phyloP scores from a whole-genome alignment of 1,140 invertebrate species.

The Lutraria rhynchaena region DNA sequence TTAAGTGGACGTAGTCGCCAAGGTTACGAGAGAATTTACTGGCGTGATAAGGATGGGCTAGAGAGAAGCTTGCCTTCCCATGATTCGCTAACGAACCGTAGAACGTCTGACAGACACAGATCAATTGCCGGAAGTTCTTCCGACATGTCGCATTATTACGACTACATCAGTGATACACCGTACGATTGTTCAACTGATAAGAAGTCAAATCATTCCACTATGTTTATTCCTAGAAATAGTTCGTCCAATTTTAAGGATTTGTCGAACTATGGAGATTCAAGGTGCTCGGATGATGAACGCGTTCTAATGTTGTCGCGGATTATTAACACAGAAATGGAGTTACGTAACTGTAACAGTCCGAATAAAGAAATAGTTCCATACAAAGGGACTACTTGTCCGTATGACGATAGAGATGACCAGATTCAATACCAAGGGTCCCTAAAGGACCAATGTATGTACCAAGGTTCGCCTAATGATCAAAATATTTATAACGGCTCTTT shows the following conservation, averaged over 20 bases:
- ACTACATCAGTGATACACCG: constrained; percentile 55
- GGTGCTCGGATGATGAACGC: constrained; percentile 49
- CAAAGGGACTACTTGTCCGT: background rate
- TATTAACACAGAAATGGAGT: constrained; percentile 43
- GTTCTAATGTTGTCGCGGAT: constrained; percentile 24
- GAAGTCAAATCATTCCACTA: constrained; percentile 53
- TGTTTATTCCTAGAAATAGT: constrained; percentile 52
- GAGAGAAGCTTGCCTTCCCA: constrained; percentile 37
- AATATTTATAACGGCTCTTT: constrained; percentile 19
- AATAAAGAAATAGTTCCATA: constrained; percentile 51
- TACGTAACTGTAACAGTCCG: constrained; percentile 3
- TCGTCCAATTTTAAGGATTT: constrained; percentile 48
- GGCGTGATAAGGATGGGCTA: constrained; percentile 40
- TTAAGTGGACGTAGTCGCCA: constrained; percentile 50
- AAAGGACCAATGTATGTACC: constrained; percentile 26
- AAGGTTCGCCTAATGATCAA: constrained; percentile 16
- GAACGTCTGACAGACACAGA: constrained; percentile 47
- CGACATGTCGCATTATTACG: constrained; percentile 60
- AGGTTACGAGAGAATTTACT: constrained; percentile 55
- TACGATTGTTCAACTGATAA: constrained; percentile 37
- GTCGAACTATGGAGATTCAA: constrained; percentile 38
- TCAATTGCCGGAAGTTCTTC: constrained; percentile 53
- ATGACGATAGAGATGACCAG: constrained; percentile 28
- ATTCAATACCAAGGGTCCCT: constrained; percentile 2
- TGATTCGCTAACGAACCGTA: constrained; percentile 37